Conservation (phyloP, 1,140 invertebrate species). For the Monochamus saltuarius region DNA sequence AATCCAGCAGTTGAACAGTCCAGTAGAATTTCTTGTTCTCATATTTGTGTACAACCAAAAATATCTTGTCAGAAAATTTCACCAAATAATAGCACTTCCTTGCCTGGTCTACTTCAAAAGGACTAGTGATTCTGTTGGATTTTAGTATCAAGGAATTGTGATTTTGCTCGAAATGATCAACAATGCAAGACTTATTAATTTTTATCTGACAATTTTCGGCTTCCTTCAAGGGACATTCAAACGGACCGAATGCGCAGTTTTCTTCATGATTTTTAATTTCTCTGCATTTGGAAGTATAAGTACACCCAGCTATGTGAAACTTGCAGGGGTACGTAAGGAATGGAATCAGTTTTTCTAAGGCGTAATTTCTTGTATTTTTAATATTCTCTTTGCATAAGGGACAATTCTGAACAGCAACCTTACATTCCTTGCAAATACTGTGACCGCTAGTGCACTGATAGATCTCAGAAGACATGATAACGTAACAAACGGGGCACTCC, state of each 20-base stretch:
- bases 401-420: constrained; percentile 22
- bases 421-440: constrained; percentile 38
- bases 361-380: constrained; percentile 33
- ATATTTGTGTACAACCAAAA: constrained; percentile 20
- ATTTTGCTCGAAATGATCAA: constrained; percentile 22
- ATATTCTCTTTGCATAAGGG: constrained; percentile 26
- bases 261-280: constrained; percentile 31
- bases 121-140: constrained; percentile 23
- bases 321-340: constrained; percentile 37
- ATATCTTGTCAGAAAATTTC: constrained; percentile 23
- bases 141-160: constrained; percentile 31
- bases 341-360: constrained; percentile 29
- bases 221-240: constrained; percentile 27
- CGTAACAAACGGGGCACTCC: constrained; percentile 41
- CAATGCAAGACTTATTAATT: constrained; percentile 10
- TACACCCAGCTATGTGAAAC: constrained; percentile 28
- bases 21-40: constrained; percentile 14
- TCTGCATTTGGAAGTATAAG: constrained; percentile 9
- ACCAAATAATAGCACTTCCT: constrained; percentile 18
- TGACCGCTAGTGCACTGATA: constrained; percentile 39
- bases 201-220: constrained; percentile 25
- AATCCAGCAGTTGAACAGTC: constrained; percentile 19
- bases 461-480: constrained; percentile 40
- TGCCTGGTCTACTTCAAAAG: constrained; percentile 10
- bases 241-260: constrained; percentile 22